Evolutionary conservation across 2,888 invertebrate species (phyloP), one percentile per base, ranked within the genome.

Genomic region (Drosophila multiciliata): DNA sequence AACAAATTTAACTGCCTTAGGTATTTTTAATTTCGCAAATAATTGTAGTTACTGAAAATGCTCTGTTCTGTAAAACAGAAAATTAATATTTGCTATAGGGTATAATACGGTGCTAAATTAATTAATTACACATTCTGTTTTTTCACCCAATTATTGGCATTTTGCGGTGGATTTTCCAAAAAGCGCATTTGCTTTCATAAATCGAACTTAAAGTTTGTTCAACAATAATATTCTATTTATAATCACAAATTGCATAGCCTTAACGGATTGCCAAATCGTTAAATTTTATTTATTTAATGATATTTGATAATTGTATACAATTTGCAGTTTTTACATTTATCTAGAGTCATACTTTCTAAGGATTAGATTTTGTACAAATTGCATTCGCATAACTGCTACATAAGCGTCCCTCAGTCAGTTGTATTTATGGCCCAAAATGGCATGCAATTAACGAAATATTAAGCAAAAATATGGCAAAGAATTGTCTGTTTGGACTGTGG

Each of bases 401-500:
- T 29, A 29, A 20, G 26, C 29, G 6, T 57, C 12, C 9, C 4
- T 9, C n/a, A n/a, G 45, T 3, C 36, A 55, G 20, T 40, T 35
- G 26, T 26, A 29, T 55, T 6, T 29, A 40, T 55, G 29, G 12
- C n/a, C 26, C 36, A 29, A 55, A 55, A 29, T 17, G 23, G 36
- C 26, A 53, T 26, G 57, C 49, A 67, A 63, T 69, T 70, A 62
- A 63, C 33, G 29, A 48, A 53, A 59, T 42, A 61, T 59, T 40
- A 60, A 35, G 17, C 23, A 26, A 23, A 40, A 59, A 32, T 60
- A 38, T 52, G 20, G 40, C 60, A 40, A 42, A n/a, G 32, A 53
- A 62, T 61, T 58, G n/a, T 38, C 48, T 52, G 38, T 20, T 68
- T 65, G 45, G 33, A 20, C 61, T n/a, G 50, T 69, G 70, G 53